Base-by-base conservation (phyloP, 2,888 invertebrate species). In the Eupithecia pulchellata region DNA sequence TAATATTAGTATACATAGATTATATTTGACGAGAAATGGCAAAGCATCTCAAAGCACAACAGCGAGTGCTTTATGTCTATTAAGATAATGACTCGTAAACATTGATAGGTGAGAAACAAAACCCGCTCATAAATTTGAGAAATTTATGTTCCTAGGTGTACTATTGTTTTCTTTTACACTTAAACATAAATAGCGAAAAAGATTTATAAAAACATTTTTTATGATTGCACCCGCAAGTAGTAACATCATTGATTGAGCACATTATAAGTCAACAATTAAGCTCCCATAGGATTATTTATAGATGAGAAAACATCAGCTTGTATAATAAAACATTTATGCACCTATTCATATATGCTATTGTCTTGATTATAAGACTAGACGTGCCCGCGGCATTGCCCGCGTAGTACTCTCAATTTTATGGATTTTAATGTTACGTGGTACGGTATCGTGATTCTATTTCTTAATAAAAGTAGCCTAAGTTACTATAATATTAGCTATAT, bases 41-140 rank as follows among this genome's bases (percentile, higher is more conserved):
- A 25, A 25, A 52, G 39, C 39, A 42, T 47, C 42, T 52, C 52
- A 25, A 52, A 25, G 9, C 13, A 47, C 52, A 25, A 25, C 4
- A 52, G 20, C 25, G 52, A 52, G 25, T 52, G 52, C 52, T 52
- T 52, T 25, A 52, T 11, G 52, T 25, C 11, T 52, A 25, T 52
- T 25, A 25, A 52, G 52, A 52, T 25, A 63, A 39, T 63, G 30
- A 17, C 39, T 25, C 25, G 62, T 25, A 61, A 52, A 52, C 52
- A 11, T 52, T 25, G 25, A 52, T 52, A 52, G 52, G 52, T 52
- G 25, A 52, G 52, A 52, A 52, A 52, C 20, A 42, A 25, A n/a
- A 47, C 20, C 42, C 42, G 42, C 20, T 47, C 52, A 6, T 52
- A 52, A 52, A 52, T 52, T 13, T 25, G 4, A 52, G 52, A 52